Evolutionary conservation across 2,797 vertebrate genomes (phyloP), one percentile per base, ranked within the genome.

Genomic region (Fratercula arctica): DNA sequence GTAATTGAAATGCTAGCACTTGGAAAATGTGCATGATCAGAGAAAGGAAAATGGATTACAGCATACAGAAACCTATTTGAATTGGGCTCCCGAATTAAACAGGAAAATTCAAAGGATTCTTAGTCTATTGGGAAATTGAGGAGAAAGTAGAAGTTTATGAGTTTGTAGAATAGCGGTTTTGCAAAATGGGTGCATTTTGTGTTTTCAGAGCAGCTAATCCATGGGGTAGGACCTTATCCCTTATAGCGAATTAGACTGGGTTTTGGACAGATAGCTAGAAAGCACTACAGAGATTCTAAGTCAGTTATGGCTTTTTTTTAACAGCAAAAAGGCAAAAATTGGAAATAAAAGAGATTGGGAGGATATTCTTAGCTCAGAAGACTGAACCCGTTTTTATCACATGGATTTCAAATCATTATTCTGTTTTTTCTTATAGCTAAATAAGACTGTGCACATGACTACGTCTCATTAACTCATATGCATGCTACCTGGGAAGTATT

Each of bases 381-480:
- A 77, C 35, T 50, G 31, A 92, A 74, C 68, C 90, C 80, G 60
- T 53, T 94, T 89, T 93, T 92, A 92, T 87, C 72, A 83, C 57
- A 75, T 48, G 81, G 68, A 89, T 90, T 95, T 94, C n/a, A 86
- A 81, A 92, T 92, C n/a, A 85, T 92, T 89, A 78, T 93, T 95
- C 78, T 93, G 45, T 1, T 20, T 90, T 94, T 90, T 94, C 56
- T 90, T 94, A 54, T 2, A 89, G 37, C 84, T 90, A 61, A 95
- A 72, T 82, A 87, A 66, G 39, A n/a, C 45, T 64, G 24, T 87
- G 70, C 10, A 4, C 75, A 75, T 75, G 75, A 64, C 12, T n/a
- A 53, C 53, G 20, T 77, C 81, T 82, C 77, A 53, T 90, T 95
- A 95, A 76, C 77, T 95, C 45, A 2, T 14, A 48, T 37, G 57